Base-by-base conservation (phyloP, 2,797 vertebrate genomes). In the Oreochromis mossambicus region DNA sequence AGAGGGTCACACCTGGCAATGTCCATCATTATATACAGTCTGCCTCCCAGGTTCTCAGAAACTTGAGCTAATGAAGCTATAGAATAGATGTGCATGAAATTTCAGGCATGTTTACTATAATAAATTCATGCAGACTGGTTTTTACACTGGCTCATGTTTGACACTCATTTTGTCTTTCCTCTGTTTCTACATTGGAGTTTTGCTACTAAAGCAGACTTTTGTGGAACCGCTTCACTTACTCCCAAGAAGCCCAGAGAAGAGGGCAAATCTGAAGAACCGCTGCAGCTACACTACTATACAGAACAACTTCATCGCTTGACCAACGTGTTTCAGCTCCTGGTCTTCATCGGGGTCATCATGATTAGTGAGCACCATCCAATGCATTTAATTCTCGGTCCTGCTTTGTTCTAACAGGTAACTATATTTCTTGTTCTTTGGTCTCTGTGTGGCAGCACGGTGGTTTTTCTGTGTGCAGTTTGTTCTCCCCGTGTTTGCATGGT, bases 401-500 rank as follows among this genome's bases (percentile, higher is more conserved):
- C 10, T 19, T 63, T 61, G 32, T 34, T 34, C 56, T 61, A 19
- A 61, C 32, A 61, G 29, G 15, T 32, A 61, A 10, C 19, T 36
- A 19, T 7, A 4, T 61, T 41, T 70, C 8, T 46, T 70, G 14
- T 24, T 10, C 38, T 46, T 70, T 46, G 66, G 24, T 11, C 32
- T 61, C 56, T 36, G 32, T 63, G 32, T 36, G 58, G 58, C 58
- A 36, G 58, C 32, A 36, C 6, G 10, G 58, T 63, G 56, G 56
- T 61, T 9, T 36, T 61, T 61, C 32, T 61, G 17, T 61, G 19
- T 36, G 32, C 17, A 12, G 58, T 2, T 61, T 61, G 58, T n/a
- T 63, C 17, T 63, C 32, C 4, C 6, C 2, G 2, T 63, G 32
- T 36, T 61, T 0, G 10, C 2, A 10, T 36, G 10, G 58, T 63